Conservation (phyloP, 2,797 vertebrate genomes). For the Hydrophis major region DNA sequence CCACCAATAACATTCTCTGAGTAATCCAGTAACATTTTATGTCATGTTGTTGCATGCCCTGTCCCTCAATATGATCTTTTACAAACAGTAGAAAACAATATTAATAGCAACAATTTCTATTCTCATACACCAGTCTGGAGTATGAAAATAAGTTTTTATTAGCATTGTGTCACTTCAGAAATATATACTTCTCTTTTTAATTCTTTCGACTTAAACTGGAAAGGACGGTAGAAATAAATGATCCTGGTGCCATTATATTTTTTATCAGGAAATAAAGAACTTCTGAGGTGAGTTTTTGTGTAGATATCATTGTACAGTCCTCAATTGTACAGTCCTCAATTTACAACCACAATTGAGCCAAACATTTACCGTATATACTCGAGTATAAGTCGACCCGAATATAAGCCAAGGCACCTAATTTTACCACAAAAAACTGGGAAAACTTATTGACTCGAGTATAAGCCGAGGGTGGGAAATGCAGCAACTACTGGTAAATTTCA, state of each 20-base stretch:
- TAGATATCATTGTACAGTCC: neutral
- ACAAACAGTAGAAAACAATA: neutral
- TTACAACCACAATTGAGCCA: neutral
- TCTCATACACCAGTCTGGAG: neutral
- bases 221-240: neutral
- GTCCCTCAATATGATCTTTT: slow-evolving; percentile 6
- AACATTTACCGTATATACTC: neutral
- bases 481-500: too few relatives aligned
- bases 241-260: neutral
- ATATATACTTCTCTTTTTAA: neutral
- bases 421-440: too few relatives aligned
- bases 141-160: neutral
- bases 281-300: neutral
- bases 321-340: neutral
- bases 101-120: slow-evolving; percentile 15
- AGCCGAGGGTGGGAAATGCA: too few relatives aligned
- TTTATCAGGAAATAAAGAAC: neutral
- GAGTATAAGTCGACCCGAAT: too few relatives aligned
- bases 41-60: neutral
- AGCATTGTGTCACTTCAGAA: neutral
- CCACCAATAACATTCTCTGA: neutral
- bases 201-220: neutral
- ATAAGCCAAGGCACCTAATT: too few relatives aligned
- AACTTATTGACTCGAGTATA: too few relatives aligned
- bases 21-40: neutral